Percentiles rank a stretch among this genome's conserved stretches.
Conservation (phyloP, 2,888 invertebrate species). For the Cataglyphis rosenhaueri region DNA sequence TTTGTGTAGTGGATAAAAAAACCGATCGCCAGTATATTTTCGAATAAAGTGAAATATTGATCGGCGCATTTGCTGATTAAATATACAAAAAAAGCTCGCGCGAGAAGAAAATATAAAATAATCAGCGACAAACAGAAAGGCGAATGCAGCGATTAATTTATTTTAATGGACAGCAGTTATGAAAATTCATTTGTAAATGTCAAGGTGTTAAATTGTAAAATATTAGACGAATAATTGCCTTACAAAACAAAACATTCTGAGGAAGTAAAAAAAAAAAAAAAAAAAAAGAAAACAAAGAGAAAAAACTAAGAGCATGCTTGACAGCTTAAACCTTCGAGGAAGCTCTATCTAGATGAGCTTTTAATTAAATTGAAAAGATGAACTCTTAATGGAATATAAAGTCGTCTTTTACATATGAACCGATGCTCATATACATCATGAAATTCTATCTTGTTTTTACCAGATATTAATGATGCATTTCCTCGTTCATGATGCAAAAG, state of each 20-base stretch:
- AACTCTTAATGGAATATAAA: constrained; percentile 55
- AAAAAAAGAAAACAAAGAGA: constrained; percentile 9
- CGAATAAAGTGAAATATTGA: constrained; percentile 48
- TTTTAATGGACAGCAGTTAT: constrained; percentile 11
- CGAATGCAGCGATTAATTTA: constrained; percentile 28
- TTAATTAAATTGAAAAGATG: constrained; percentile 60
- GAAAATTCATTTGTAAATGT: constrained; percentile 17
- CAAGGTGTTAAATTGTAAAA: background rate
- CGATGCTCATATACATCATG: background rate
- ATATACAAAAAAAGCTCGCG: background rate
- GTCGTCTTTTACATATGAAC: constrained; percentile 44
- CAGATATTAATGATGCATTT: constrained; percentile 14
- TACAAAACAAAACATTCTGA: constrained; percentile 2
- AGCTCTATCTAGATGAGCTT: constrained; percentile 55
- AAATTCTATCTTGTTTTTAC: constrained; percentile 12
- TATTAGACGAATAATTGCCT: constrained; percentile 18
- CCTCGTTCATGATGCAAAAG: background rate
- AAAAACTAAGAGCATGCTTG: constrained; percentile 30
- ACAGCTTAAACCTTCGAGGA: constrained; percentile 38
- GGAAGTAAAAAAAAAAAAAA: background rate
- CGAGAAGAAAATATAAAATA: background rate
- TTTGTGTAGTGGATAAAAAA: constrained; percentile 35
- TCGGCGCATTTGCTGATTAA: constrained; percentile 44
- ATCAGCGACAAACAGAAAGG: background rate
- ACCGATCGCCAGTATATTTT: constrained; percentile 30